Base-by-base conservation (phyloP, 2,113 vertebrate genomes). In the Apeltes quadracus region DNA sequence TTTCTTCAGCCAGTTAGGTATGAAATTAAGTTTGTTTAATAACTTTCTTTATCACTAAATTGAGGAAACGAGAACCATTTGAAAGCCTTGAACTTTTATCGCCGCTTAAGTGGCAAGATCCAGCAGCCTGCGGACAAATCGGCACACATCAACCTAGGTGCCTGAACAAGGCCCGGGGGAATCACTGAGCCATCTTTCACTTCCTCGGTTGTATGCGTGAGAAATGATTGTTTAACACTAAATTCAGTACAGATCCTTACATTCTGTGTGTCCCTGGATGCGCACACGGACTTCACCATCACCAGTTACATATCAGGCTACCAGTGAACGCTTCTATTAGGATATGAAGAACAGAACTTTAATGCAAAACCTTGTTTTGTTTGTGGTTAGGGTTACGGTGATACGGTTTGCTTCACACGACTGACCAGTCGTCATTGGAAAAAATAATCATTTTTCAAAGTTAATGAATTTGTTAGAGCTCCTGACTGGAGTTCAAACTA, bases 1-100 rank as follows among this genome's bases (percentile, higher is more conserved):
- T 82, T 51, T 68, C 76, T 70, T 71, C 75, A 79, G 65, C 51
- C 79, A 78, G 61, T 82, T 79, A 69, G 77, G 62, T 81, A 75
- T 86, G 85, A 86, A 88, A 89, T 88, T 81, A 86, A 75, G 69
- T 82, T 78, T 66, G 15, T 25, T 72, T 83, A 83, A 76, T 77
- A 87, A 79, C 61, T 87, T 82, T 84, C 76, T 82, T 77, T 80
- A 78, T 81, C 79, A 81, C 81, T 77, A 86, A 69, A 87, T 54
- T 59, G 44, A 76, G 39, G 29, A 61, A 34, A 71, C 59, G 29
- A 7, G 58, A 70, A 71, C 71, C 7, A 2, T 84, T 70, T 77
- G 72, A 86, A 72, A 69, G 81, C 58, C 53, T 50, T 67, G 68
- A 82, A 81, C 72, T 84, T 81, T 82, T 72, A 80, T 88, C 65